phyloP scores from a whole-genome alignment of 2,113 vertebrate genomes.

The Irena cyanogastra region DNA sequence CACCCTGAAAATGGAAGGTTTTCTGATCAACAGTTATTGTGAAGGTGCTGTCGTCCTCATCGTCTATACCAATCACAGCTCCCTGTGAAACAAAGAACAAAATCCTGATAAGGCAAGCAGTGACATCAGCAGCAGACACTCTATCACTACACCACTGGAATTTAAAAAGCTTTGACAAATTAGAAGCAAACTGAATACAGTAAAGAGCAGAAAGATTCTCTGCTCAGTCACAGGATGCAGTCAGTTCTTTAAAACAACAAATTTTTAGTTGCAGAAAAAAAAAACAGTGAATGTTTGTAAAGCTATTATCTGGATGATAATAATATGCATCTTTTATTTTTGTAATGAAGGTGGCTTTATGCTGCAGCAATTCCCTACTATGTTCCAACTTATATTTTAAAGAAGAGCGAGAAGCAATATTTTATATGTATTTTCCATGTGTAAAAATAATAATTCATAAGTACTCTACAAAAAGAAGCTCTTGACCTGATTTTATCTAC shows the following conservation, averaged over 20 bases:
- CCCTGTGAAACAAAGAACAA: conserved; percentile 91
- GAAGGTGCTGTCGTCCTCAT: conserved; percentile 99
- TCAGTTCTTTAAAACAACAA: neutral
- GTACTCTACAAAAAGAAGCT: neutral
- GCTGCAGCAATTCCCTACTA: neutral
- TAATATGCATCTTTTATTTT: neutral
- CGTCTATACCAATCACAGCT: conserved; percentile 99
- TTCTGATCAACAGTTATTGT: conserved; percentile 99
- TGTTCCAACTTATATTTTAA: neutral
- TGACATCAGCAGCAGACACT: conserved; percentile 86
- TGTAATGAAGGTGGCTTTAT: neutral
- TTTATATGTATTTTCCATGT: neutral
- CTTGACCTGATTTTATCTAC: conserved; percentile 29
- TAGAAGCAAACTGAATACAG: conserved; percentile 15
- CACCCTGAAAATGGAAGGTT: conserved; percentile 99
- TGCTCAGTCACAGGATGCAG: neutral
- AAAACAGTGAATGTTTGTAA: neutral
- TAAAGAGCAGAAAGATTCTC: neutral
- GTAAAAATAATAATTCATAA: neutral
- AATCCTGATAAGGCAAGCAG: conserved; percentile 82
- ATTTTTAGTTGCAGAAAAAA: neutral
- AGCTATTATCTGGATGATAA: neutral
- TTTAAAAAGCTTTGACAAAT: conserved; percentile 54
- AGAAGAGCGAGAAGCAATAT: neutral
- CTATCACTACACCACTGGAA: conserved; percentile 72